Percentiles rank a stretch among this genome's conserved stretches.
Evolutionary conservation across 2,113 vertebrate species (phyloP).

Genomic region (Sakesphorus luctuosus): DNA sequence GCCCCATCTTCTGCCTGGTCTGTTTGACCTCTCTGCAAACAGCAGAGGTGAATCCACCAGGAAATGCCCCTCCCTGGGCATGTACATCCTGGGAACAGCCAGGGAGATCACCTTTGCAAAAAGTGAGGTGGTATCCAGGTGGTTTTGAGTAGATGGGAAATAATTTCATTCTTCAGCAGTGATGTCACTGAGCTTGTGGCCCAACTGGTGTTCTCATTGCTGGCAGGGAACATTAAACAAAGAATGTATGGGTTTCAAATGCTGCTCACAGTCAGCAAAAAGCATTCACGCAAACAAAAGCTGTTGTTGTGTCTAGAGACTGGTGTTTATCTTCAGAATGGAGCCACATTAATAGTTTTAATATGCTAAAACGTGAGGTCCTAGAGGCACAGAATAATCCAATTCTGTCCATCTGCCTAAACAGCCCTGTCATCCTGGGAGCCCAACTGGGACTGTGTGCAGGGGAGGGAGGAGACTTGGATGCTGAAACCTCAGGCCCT

Average conservation of each 20-base stretch:
- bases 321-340: slow-evolving; percentile 53
- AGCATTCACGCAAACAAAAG: slow-evolving; percentile 41
- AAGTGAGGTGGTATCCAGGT: background rate
- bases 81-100: background rate
- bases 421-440: background rate
- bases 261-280: slow-evolving; percentile 40
- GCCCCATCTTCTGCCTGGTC: background rate
- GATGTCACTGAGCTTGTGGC: slow-evolving; percentile 45
- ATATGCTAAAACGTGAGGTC: slow-evolving; percentile 6
- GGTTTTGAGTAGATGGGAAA: slow-evolving; percentile 36
- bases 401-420: slow-evolving; percentile 1
- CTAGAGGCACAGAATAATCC: background rate
- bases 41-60: background rate
- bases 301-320: slow-evolving; percentile 57
- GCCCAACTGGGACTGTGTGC: background rate
- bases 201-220: slow-evolving; percentile 65
- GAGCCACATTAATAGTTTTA: slow-evolving; percentile 63
- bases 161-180: slow-evolving; percentile 27
- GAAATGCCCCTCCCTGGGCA: background rate
- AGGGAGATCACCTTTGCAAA: background rate
- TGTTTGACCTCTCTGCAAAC: background rate
- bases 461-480: background rate
- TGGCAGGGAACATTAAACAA: slow-evolving; percentile 58
- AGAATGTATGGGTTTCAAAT: slow-evolving; percentile 56
- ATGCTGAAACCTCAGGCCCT: background rate